These are phyloP conservation scores for Ciconia boyciana DNA, from an alignment of 2,113 vertebrate species.

Conservation along the genomic window DNA sequence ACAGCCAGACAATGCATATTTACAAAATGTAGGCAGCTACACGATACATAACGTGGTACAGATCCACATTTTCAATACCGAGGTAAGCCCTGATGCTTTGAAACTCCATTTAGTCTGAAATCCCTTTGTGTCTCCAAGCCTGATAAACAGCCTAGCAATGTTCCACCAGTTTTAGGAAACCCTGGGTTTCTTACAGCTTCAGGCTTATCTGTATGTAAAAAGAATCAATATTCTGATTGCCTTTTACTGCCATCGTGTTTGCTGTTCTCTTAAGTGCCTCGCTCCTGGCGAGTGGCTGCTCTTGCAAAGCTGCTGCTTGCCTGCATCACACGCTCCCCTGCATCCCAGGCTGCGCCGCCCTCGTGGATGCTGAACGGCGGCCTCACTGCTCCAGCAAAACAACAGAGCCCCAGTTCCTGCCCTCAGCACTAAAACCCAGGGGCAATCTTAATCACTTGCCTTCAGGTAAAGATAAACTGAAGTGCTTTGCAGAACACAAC, in stretches of 20 bases:
- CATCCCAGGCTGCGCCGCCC: background rate
- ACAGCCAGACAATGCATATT: background rate
- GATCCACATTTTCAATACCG: background rate
- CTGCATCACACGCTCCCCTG: background rate
- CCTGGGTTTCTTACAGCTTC: constrained; percentile 18
- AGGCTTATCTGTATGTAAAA: constrained; percentile 19
- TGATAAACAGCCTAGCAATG: constrained; percentile 31
- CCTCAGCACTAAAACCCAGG: background rate
- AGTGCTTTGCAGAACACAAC: background rate
- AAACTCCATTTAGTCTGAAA: constrained; percentile 22
- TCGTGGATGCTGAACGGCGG: background rate
- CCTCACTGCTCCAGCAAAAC: background rate
- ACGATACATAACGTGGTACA: background rate
- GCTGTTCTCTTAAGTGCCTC: background rate
- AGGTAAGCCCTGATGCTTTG: background rate
- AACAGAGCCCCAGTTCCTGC: background rate
- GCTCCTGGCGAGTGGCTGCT: background rate
- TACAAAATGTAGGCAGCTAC: background rate
- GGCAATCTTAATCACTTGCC: background rate
- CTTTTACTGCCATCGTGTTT: background rate
- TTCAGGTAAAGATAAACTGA: background rate
- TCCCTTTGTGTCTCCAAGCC: constrained; percentile 28
- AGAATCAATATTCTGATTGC: constrained; percentile 49
- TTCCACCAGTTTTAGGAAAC: constrained; percentile 20
- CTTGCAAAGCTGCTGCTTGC: background rate